Evolutionary conservation across 2,113 vertebrate species (phyloP).

Genomic region (Hippocampus barbouri): DNA sequence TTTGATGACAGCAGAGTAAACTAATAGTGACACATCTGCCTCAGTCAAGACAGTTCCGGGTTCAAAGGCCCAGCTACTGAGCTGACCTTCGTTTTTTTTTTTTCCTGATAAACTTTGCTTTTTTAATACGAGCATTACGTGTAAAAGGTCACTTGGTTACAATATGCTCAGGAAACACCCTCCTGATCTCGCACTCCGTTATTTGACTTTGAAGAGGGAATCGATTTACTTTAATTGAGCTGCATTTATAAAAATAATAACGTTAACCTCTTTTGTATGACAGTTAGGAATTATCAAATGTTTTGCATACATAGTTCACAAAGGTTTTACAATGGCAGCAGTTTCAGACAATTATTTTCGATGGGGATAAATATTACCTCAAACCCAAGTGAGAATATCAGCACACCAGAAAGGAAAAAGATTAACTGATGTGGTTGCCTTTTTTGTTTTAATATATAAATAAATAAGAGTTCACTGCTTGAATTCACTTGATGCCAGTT

Average conservation of each 20-base stretch:
- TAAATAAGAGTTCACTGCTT: neutral
- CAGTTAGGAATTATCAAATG: neutral
- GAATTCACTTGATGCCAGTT: slow-evolving; percentile 3
- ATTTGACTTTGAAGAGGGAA: neutral
- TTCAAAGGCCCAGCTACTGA: no score
- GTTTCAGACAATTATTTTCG: neutral
- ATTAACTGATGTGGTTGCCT: neutral
- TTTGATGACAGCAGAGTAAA: no score
- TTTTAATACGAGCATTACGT: neutral
- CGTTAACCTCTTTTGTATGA: neutral
- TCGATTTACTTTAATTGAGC: neutral
- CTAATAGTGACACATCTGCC: no score
- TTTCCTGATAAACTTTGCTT: neutral
- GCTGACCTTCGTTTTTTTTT: neutral
- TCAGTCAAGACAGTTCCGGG: no score
- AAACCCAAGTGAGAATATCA: neutral
- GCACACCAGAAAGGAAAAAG: neutral
- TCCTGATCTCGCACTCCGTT: neutral
- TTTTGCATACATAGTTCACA: neutral
- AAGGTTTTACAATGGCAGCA: neutral
- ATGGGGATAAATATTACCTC: neutral
- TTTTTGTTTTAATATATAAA: neutral
- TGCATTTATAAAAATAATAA: neutral
- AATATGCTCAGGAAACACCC: neutral
- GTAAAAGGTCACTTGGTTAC: neutral